A percentile compares a stretch with the other conserved stretches of the same genome.
Evolutionary conservation across 2,888 invertebrate species (phyloP).

Genomic region (Papilio gigon): DNA sequence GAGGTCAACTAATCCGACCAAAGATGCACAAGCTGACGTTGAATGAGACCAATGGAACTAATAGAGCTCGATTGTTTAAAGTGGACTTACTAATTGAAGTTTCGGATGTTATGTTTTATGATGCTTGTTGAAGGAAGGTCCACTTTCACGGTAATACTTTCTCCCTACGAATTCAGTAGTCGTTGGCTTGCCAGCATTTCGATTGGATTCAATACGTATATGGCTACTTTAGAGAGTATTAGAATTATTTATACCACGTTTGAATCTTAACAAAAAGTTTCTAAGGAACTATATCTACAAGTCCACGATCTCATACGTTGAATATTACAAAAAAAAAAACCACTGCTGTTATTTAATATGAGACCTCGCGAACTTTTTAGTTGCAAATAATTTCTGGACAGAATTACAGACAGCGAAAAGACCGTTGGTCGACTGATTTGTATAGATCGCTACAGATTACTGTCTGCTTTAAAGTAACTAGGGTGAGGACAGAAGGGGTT

Average conservation of each 20-base stretch:
- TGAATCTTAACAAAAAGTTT: slow-evolving; percentile 20
- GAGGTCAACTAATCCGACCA: slow-evolving; percentile 77
- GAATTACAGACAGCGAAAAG: slow-evolving; percentile 40
- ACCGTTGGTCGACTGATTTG: slow-evolving; percentile 17
- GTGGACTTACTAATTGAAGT: slow-evolving; percentile 39
- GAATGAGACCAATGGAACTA: slow-evolving; percentile 74
- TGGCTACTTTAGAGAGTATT: slow-evolving; percentile 28
- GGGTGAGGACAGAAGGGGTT: slow-evolving; percentile 75
- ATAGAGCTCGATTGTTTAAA: slow-evolving; percentile 65
- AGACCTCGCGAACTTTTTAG: background rate
- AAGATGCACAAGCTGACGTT: slow-evolving; percentile 60
- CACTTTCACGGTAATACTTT: slow-evolving; percentile 35
- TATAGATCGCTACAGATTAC: slow-evolving; percentile 42
- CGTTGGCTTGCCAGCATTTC: slow-evolving; percentile 32
- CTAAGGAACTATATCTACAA: background rate
- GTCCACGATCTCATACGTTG: background rate
- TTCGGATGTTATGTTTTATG: slow-evolving; percentile 35
- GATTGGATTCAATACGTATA: slow-evolving; percentile 29
- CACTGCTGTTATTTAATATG: background rate
- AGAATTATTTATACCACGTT: slow-evolving; percentile 32
- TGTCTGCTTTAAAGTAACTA: slow-evolving; percentile 59
- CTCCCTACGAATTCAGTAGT: slow-evolving; percentile 26
- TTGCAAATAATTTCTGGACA: slow-evolving; percentile 18
- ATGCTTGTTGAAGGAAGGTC: slow-evolving; percentile 9
- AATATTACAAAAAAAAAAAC: background rate